Evolutionary conservation across 2,113 vertebrate genomes (phyloP).

Genomic region (Lepus americanus): DNA sequence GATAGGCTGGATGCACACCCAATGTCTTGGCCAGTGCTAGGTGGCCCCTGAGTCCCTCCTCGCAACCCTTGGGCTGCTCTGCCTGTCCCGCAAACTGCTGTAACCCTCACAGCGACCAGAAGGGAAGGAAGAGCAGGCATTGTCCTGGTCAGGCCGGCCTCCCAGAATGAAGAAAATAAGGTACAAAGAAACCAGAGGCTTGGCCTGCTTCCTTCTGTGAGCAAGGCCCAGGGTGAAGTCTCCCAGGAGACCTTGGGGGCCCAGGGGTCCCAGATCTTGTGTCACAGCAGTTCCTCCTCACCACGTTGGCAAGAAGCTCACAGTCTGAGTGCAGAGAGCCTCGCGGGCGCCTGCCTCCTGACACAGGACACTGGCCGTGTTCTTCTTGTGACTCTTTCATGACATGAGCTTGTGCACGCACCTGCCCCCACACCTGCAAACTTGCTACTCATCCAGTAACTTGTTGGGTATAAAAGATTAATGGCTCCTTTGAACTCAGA

Average conservation of each 20-base stretch:
- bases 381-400: constrained; percentile 82
- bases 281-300: neutral
- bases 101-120: rapidly evolving
- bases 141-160: neutral
- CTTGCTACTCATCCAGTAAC: constrained; percentile 82
- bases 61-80: rapidly evolving
- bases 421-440: constrained; percentile 67
- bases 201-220: neutral
- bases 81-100: rapidly evolving
- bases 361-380: constrained; percentile 1
- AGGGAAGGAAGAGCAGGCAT: too few relatives aligned
- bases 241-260: neutral
- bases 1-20: too few relatives aligned
- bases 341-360: constrained; percentile 58
- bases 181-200: neutral
- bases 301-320: neutral
- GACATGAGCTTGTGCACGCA: neutral
- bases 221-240: neutral
- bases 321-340: constrained; percentile 56
- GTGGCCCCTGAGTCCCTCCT: neutral
- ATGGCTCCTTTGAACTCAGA: constrained; percentile 81
- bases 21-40: neutral
- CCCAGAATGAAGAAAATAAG: neutral
- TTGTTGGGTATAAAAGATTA: constrained; percentile 85
- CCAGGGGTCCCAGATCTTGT: rapidly evolving